phyloP scores from a whole-genome alignment of 2,113 vertebrate species.

The Protomyctophum bolini region DNA sequence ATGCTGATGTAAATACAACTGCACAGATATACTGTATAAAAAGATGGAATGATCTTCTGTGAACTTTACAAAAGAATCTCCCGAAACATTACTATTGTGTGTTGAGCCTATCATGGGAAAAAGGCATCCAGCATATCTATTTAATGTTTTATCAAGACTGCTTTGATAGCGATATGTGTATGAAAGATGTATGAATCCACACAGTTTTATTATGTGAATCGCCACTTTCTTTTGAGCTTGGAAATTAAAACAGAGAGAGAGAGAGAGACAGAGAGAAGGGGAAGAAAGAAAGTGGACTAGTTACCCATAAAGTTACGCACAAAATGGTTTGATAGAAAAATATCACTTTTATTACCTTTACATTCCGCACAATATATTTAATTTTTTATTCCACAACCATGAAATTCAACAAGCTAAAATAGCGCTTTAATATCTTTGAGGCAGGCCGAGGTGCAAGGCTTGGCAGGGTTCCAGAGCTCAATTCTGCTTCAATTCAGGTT shows the following conservation, averaged over 20 bases:
- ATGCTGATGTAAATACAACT: constrained; percentile 40
- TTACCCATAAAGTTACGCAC: constrained; percentile 46
- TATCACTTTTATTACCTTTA: constrained; percentile 93
- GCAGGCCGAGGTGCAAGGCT: constrained; percentile 72
- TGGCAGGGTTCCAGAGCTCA: constrained; percentile 40
- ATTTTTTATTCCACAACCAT: constrained; percentile 77
- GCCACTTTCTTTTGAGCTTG: constrained; percentile 24
- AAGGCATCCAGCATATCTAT: constrained; percentile 14
- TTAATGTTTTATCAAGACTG: constrained; percentile 22
- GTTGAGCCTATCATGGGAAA: constrained; percentile 20
- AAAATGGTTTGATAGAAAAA: constrained; percentile 91
- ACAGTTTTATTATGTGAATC: constrained; percentile 48
- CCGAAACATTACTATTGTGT: constrained; percentile 11
- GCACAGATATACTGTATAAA: constrained; percentile 16
- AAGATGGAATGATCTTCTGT: constrained; percentile 26
- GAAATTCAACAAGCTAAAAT: constrained; percentile 89
- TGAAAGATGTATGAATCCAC: constrained; percentile 18
- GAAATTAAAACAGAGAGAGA: constrained; percentile 37
- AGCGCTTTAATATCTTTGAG: constrained; percentile 64
- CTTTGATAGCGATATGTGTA: background rate
- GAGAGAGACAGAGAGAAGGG: background rate
- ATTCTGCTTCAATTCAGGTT: constrained; percentile 51
- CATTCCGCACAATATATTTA: constrained; percentile 91
- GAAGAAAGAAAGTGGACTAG: background rate
- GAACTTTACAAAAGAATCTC: constrained; percentile 20